These are phyloP conservation scores for Drosophila picticornis DNA, from an alignment of 2,888 invertebrate species.

Conservation along the genomic window DNA sequence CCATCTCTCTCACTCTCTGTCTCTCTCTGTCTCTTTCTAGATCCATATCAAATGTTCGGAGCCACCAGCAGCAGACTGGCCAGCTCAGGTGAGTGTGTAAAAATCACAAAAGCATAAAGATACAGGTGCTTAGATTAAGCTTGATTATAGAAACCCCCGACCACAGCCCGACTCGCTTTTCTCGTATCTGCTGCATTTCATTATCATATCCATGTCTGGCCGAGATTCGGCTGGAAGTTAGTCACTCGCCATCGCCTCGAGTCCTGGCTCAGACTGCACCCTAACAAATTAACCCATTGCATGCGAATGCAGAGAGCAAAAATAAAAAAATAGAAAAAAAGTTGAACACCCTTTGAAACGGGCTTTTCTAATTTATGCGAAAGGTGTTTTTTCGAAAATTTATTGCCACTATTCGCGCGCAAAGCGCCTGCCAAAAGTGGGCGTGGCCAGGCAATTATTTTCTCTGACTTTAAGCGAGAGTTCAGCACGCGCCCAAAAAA, in stretches of 20 bases:
- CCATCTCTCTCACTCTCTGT: conserved; percentile 12
- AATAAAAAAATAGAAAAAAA: neutral
- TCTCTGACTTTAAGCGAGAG: conserved; percentile 35
- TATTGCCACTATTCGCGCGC: conserved; percentile 56
- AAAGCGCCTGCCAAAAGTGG: conserved; percentile 40
- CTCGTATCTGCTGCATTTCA: conserved; percentile 58
- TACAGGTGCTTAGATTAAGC: conserved; percentile 83
- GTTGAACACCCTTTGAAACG: conserved; percentile 49
- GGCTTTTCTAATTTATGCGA: conserved; percentile 74
- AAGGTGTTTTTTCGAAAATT: conserved; percentile 73
- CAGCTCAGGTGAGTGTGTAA: conserved; percentile 91
- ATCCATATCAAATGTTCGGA: conserved; percentile 99
- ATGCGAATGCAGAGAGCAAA: conserved; percentile 44
- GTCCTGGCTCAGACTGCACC: conserved; percentile 45
- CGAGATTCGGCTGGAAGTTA: conserved; percentile 70
- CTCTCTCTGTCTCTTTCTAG: conserved; percentile 86
- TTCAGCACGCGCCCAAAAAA: conserved; percentile 63
- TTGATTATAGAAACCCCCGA: conserved; percentile 28
- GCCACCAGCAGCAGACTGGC: conserved; percentile 98
- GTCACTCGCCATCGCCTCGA: conserved; percentile 44
- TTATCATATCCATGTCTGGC: conserved; percentile 81
- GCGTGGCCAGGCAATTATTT: conserved; percentile 68
- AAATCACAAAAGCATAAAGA: conserved; percentile 79
- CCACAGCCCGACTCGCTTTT: neutral
- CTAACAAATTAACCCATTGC: conserved; percentile 77